Evolutionary conservation across 2,113 vertebrate genomes (phyloP), one percentile per base, ranked within the genome.

Genomic region (Oryzias melastigma): DNA sequence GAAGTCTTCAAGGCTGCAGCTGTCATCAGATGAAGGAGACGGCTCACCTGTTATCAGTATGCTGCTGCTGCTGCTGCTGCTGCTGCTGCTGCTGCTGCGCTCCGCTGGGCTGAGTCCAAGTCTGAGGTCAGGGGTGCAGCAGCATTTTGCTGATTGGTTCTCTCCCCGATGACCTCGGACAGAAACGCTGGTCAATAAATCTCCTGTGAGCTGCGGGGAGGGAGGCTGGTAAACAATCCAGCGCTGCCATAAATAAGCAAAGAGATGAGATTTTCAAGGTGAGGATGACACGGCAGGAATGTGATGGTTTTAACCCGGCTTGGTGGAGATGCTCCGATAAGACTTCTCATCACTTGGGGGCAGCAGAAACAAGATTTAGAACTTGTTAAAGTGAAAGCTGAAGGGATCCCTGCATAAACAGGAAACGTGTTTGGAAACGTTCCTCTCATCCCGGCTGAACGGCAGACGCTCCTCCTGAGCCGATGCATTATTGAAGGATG

Each of bases 101-200:
- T 41, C 55, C 27, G 47, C 65, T 52, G 42, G 41, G 59, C 59
- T 29, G 27, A 14, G 67, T 68, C 68, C 76, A 83, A 75, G 75
- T 62, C 14, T 20, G 71, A 80, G 87, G 79, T 81, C 77, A 64
- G 0, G 12, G 46, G 58, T 74, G 68, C 15, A 61, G 45, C 47
- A 10, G 40, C 19, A 54, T 51, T 53, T 25, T 16, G 62, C 75
- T 74, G 80, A 84, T 73, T 79, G 77, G 80, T 58, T 70, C 73
- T 88, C 75, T 80, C 69, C 20, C 14, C 16, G 51, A 45, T 27
- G 68, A 88, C 73, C 77, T 79, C 68, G 69, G 75, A 63, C 68
- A 58, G 64, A 74, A 63, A 52, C 65, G 58, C 70, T 61, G 59
- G 69, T 82, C 77, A 52, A 60, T 77, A 73, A 68, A 66, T 76